Evolutionary conservation across 2,888 invertebrate genomes (phyloP).

Genomic region (Zygothrica quintamaculata): DNA sequence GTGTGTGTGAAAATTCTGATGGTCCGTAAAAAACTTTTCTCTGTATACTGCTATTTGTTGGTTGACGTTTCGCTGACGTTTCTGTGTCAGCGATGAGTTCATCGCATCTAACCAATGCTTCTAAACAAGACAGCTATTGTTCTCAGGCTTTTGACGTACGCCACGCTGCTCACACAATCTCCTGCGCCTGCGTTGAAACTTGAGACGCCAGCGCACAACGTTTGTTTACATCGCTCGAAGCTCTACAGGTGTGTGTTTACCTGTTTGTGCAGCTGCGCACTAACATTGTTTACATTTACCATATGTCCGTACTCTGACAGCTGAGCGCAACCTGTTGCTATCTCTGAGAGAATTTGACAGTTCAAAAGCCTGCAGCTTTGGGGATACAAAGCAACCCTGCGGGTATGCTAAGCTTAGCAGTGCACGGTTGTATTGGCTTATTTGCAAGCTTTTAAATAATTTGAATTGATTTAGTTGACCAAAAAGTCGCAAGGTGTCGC

Average conservation of each 20-base stretch:
- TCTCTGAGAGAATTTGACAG: conserved; percentile 21
- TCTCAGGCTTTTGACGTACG: conserved; percentile 12
- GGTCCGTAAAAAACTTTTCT: conserved; percentile 70
- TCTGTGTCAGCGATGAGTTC: conserved; percentile 73
- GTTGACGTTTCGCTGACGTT: conserved; percentile 68
- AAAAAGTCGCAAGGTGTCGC: conserved; percentile 12
- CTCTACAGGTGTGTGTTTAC: conserved; percentile 75
- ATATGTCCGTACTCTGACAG: conserved; percentile 51
- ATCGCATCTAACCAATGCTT: conserved; percentile 15
- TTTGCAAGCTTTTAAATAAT: conserved; percentile 4
- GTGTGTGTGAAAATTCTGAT: conserved; percentile 59
- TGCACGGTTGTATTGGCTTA: not conserved
- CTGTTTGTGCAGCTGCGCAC: conserved; percentile 54
- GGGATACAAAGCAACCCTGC: conserved; percentile 1
- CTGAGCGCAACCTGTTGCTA: conserved; percentile 32
- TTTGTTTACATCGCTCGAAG: conserved; percentile 69
- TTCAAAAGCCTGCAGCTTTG: conserved; percentile 28
- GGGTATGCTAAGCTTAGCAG: not conserved
- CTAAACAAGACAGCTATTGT: conserved; percentile 34
- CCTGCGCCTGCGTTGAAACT: conserved; percentile 66
- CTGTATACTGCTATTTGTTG: conserved; percentile 69
- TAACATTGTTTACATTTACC: conserved; percentile 48
- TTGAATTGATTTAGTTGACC: not conserved
- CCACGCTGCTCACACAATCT: conserved; percentile 40
- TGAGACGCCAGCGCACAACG: conserved; percentile 61